Conservation (phyloP, 2,797 vertebrate species). For the Coilia nasus region DNA sequence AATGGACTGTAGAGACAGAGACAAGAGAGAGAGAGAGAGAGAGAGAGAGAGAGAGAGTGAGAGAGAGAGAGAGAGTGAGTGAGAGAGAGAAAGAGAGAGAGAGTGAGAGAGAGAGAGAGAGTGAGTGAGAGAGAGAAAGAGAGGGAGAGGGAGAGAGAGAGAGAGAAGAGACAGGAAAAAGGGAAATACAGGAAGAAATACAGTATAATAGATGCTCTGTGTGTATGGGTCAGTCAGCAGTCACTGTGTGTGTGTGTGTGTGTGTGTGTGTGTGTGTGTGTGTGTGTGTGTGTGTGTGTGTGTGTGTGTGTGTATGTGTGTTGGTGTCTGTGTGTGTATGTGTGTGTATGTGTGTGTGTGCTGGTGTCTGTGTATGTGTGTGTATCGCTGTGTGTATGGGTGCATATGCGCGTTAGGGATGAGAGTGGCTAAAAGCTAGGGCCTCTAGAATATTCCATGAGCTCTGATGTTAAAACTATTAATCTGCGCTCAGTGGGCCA, state of each 20-base stretch:
- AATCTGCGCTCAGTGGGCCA: slow-evolving; percentile 59
- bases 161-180: slow-evolving; percentile 28
- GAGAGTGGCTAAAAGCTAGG: slow-evolving; percentile 60
- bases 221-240: not conserved
- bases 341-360: slow-evolving; percentile 29
- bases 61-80: not conserved
- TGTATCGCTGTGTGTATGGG: not conserved
- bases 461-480: slow-evolving; percentile 69
- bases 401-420: not conserved
- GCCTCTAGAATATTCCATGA: slow-evolving; percentile 79
- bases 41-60: not conserved
- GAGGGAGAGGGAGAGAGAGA: slow-evolving; percentile 19
- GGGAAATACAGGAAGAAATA: slow-evolving; percentile 36
- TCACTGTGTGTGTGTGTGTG: not conserved
- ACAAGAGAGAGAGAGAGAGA: slow-evolving; percentile 21
- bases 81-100: slow-evolving; percentile 24
- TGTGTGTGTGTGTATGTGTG: slow-evolving; percentile 21
- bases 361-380: no score
- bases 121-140: slow-evolving; percentile 18
- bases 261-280: not conserved
- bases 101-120: slow-evolving; percentile 21
- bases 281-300: slow-evolving; percentile 12
- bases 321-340: slow-evolving; percentile 4
- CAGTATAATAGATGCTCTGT: slow-evolving; percentile 28
- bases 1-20: slow-evolving; percentile 19